phyloP scores from a whole-genome alignment of 2,888 invertebrate species.

The Alloplasta piceator region DNA sequence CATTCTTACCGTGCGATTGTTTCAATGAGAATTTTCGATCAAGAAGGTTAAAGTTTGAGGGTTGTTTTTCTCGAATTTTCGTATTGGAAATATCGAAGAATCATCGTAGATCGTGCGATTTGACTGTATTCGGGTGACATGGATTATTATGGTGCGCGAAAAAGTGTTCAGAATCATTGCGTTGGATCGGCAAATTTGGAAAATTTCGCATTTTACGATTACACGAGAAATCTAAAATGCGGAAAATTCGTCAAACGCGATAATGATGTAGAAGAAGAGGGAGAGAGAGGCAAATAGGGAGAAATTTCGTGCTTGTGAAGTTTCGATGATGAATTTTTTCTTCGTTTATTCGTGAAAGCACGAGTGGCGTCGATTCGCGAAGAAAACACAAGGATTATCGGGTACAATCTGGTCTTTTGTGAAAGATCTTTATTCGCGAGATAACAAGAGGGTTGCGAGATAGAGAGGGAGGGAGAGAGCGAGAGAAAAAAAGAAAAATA shows the following conservation, averaged over 20 bases:
- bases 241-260: background rate
- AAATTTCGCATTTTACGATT: background rate
- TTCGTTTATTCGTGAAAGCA: background rate
- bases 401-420: background rate
- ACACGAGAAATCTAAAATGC: background rate
- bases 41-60: no score
- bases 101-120: background rate
- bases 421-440: slow-evolving; percentile 26
- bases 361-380: slow-evolving; percentile 7
- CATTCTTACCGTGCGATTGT: no score
- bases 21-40: no score
- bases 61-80: background rate
- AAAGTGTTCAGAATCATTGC: slow-evolving; percentile 42
- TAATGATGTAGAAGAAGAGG: background rate
- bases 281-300: slow-evolving; percentile 7
- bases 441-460: slow-evolving; percentile 38
- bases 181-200: background rate
- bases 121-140: slow-evolving; percentile 11
- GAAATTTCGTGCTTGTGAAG: background rate
- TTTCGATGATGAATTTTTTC: background rate
- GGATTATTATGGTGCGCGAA: slow-evolving; percentile 47
- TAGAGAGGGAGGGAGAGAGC: slow-evolving; percentile 3
- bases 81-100: background rate
- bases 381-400: slow-evolving; percentile 4
- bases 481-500: slow-evolving; percentile 25